These are phyloP conservation scores for Aeoliscus strigatus DNA, from an alignment of 2,797 vertebrate species.

Conservation along the genomic window DNA sequence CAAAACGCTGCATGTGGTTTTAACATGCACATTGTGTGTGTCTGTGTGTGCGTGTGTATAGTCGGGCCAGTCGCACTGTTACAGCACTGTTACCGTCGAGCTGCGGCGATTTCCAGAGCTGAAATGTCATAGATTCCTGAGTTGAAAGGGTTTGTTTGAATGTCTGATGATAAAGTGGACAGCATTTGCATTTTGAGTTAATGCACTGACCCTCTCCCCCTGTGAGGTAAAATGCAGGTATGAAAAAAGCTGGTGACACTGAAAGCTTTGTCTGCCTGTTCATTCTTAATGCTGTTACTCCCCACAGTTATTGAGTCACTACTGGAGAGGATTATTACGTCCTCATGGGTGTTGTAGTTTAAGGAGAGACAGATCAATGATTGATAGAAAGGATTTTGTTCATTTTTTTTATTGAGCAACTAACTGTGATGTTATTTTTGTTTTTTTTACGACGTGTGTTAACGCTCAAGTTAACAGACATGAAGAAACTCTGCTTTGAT, in stretches of 20 bases:
- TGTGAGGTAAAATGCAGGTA: constrained; percentile 40
- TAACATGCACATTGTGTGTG: constrained; percentile 63
- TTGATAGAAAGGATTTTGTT: constrained; percentile 11
- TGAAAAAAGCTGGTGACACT: constrained; percentile 38
- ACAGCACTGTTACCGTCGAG: constrained; percentile 35
- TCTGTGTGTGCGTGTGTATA: constrained; percentile 38
- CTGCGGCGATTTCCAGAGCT: constrained; percentile 40
- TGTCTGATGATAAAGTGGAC: constrained; percentile 51
- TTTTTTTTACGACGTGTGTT: constrained; percentile 14
- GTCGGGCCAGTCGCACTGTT: constrained; percentile 41
- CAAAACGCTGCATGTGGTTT: constrained; percentile 72
- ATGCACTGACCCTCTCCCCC: constrained; percentile 37
- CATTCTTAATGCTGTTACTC: constrained; percentile 26
- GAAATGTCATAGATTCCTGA: constrained; percentile 56
- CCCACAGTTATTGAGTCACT: constrained; percentile 20
- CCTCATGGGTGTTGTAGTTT: constrained; percentile 49
- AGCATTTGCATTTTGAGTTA: constrained; percentile 57
- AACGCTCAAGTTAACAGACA: not conserved
- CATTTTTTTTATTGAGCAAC: constrained; percentile 8
- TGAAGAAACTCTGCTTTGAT: constrained; percentile 27
- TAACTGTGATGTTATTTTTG: constrained; percentile 27
- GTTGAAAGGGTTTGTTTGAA: constrained; percentile 56
- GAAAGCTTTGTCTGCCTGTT: constrained; percentile 39
- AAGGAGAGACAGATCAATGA: constrained; percentile 26
- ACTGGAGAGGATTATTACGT: constrained; percentile 25